Percentiles rank a stretch among this genome's conserved stretches.
phyloP scores from a whole-genome alignment of 2,113 vertebrate genomes.

The Hemiscyllium ocellatum region DNA sequence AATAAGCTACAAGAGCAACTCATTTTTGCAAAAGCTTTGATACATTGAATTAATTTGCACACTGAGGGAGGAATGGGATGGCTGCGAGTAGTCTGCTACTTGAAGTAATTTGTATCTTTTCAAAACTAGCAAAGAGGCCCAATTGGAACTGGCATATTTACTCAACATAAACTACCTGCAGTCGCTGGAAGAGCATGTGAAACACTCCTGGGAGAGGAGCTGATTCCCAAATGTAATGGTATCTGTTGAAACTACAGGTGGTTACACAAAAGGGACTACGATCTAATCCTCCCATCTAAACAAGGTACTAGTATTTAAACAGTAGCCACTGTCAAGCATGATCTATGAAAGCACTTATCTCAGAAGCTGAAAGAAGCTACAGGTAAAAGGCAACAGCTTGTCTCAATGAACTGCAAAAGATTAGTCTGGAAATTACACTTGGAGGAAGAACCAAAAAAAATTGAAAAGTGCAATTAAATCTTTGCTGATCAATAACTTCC shows the following conservation, averaged over 20 bases:
- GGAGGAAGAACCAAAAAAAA: neutral
- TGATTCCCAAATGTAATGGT: constrained; percentile 12
- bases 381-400: neutral
- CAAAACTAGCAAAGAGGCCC: neutral
- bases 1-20: neutral
- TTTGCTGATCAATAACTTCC: neutral
- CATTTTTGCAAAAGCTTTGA: neutral
- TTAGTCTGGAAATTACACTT: neutral
- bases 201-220: neutral
- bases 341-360: neutral
- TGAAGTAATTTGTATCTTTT: constrained; percentile 4
- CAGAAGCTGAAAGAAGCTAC: neutral
- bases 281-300: neutral
- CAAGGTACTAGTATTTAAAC: constrained; percentile 12
- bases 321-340: neutral
- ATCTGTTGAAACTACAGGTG: constrained; percentile 1
- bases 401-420: neutral
- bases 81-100: neutral
- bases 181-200: neutral
- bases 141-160: neutral
- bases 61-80: neutral
- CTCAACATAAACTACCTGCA: neutral
- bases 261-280: constrained; percentile 1
- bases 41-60: neutral
- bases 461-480: neutral